Evolutionary conservation across 92 coral and sea anemone species (phyloP).

Genomic region (Porites rus): DNA sequence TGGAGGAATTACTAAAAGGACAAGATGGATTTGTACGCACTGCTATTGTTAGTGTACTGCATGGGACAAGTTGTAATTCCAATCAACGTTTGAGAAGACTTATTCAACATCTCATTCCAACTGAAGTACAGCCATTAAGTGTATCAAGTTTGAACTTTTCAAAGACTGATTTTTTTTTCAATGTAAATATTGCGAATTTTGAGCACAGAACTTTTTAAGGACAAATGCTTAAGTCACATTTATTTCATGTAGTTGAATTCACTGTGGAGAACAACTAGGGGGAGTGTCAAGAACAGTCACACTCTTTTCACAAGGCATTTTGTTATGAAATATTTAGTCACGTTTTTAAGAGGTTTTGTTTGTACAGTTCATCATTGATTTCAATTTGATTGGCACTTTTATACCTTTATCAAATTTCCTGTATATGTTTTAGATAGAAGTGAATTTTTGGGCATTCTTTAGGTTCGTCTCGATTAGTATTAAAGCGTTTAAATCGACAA

Average conservation of each 20-base stretch:
- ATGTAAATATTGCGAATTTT: constrained; percentile 5
- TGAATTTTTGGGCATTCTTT: too few species aligned
- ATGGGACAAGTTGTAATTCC: constrained; percentile 36
- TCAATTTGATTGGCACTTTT: too few species aligned
- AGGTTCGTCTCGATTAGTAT: too few species aligned
- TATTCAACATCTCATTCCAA: constrained; percentile 49
- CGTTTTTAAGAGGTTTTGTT: too few species aligned
- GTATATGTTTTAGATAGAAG: too few species aligned
- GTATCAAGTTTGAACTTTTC: constrained; percentile 14
- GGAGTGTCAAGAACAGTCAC: constrained; percentile 35
- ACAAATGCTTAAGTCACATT: background rate
- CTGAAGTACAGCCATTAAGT: constrained; percentile 25
- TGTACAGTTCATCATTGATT: too few species aligned
- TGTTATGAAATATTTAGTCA: constrained; percentile 4
- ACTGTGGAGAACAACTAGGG: constrained; percentile 19
- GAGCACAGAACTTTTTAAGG: constrained; percentile 23
- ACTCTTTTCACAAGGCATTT: background rate
- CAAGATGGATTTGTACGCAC: constrained; percentile 39
- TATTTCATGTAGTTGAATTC: constrained; percentile 21
- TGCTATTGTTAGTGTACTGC: constrained; percentile 43
- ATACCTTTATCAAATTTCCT: too few species aligned
- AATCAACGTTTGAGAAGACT: constrained; percentile 57
- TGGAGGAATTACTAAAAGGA: constrained; percentile 2
- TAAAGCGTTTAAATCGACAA: too few species aligned
- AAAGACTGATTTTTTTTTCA: background rate